Conservation (phyloP, 1,140 invertebrate species). For the Solenopsis fugax region DNA sequence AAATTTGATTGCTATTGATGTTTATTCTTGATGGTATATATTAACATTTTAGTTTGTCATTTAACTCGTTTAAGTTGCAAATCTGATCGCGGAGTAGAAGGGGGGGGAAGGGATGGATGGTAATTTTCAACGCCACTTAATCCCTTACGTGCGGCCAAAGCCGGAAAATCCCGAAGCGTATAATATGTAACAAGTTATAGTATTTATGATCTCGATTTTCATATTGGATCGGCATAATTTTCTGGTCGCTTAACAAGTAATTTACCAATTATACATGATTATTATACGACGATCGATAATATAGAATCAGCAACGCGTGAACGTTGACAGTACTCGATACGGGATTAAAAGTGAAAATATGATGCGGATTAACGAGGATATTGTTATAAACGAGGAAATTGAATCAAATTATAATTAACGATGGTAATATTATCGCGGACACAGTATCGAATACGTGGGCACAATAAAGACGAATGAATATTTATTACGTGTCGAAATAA, state of each 20-base stretch:
- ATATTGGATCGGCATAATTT: slow-evolving; percentile 63
- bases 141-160: slow-evolving; percentile 55
- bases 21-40: slow-evolving; percentile 28
- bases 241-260: slow-evolving; percentile 64
- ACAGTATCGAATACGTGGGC: slow-evolving; percentile 51
- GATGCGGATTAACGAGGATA: slow-evolving; percentile 64
- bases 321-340: slow-evolving; percentile 62
- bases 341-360: slow-evolving; percentile 66
- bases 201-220: slow-evolving; percentile 64
- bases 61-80: slow-evolving; percentile 52
- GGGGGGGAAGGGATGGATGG: background rate
- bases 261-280: slow-evolving; percentile 61
- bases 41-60: slow-evolving; percentile 56
- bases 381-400: slow-evolving; percentile 62
- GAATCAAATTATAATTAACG: slow-evolving; percentile 67
- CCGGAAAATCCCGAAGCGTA: slow-evolving; percentile 57
- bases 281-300: slow-evolving; percentile 61
- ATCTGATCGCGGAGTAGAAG: slow-evolving; percentile 22
- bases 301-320: slow-evolving; percentile 56
- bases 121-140: slow-evolving; percentile 61
- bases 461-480: slow-evolving; percentile 65
- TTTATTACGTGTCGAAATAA: slow-evolving; percentile 64
- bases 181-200: slow-evolving; percentile 48
- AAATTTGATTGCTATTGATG: slow-evolving; percentile 34
- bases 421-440: slow-evolving; percentile 61